Percentiles rank a stretch among this genome's conserved stretches.
Evolutionary conservation across 2,888 invertebrate species (phyloP).

Genomic region (Eupithecia dodoneata): DNA sequence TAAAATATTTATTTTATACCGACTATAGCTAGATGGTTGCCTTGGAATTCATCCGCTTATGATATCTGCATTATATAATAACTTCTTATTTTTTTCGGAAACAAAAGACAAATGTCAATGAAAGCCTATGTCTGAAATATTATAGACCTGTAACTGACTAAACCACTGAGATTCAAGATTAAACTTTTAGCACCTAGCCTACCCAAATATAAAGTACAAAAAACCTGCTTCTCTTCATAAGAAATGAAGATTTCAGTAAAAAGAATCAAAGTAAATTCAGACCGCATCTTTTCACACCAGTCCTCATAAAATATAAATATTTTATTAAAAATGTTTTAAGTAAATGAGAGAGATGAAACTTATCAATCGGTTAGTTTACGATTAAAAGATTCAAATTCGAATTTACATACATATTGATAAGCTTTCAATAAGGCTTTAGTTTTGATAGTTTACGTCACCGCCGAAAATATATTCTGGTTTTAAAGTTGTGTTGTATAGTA

Average conservation of each 20-base stretch:
- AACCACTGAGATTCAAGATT: no score
- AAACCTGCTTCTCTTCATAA: background rate
- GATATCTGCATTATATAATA: no score
- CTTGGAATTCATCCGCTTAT: no score
- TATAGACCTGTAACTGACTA: no score
- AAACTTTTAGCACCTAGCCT: no score
- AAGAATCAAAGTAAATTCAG: background rate
- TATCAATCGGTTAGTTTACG: conserved; percentile 50
- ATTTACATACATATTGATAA: conserved; percentile 47
- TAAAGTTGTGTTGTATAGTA: conserved; percentile 34
- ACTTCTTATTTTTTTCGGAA: no score
- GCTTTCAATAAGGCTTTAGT: conserved; percentile 43
- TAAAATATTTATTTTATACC: no score
- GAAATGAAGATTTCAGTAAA: background rate
- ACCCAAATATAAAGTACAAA: no score
- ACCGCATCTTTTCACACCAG: background rate
- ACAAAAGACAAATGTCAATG: no score
- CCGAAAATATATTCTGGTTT: conserved; percentile 37
- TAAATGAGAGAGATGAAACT: conserved; percentile 38
- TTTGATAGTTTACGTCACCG: conserved; percentile 42
- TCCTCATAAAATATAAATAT: conserved; percentile 32
- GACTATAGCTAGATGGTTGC: no score
- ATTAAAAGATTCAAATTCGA: conserved; percentile 47
- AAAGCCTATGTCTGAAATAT: no score
- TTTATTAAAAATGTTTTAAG: conserved; percentile 35